Base-by-base conservation (phyloP, 2,113 vertebrate genomes). In the Tetrax tetrax region DNA sequence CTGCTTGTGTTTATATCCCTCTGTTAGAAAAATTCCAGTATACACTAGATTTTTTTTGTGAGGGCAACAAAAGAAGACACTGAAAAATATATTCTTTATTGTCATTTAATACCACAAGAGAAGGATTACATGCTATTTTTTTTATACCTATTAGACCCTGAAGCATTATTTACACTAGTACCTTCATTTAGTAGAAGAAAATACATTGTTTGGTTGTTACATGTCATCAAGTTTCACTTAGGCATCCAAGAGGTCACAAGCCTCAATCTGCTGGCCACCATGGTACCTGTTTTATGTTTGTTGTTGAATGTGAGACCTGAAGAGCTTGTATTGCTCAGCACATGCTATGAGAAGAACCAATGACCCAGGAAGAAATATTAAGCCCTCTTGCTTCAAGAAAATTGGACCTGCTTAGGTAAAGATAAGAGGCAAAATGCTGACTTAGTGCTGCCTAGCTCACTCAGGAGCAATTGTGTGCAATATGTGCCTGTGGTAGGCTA, bases 1-100 rank as follows among this genome's bases (percentile, higher is more conserved):
- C 81, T 81, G 70, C 81, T 79, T 65, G 53, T 89, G 81, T 91
- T 87, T 95, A 57, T 87, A 72, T 76, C 50, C 51, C 43, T 89
- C 86, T 54, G 35, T 87, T 92, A 87, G 61, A 84, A 57, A 38
- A 79, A 94, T 74, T 89, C 95, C 29, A 74, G 37, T 31, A 38
- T 63, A 47, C 18, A 33, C 61, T 90, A 69, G 41, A 41, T 68
- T 51, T 51, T 86, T 23, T 76, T 79, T 50, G n/a, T 70, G 59
- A 90, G 86, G 56, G 45, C 50, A 82, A 41, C 59, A 87, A 65
- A 84, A 78, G 41, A 59, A 69, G 70, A 69, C 33, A 12, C 23
- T 35, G 43, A 9, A 77, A 94, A 92, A 19, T 3, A 66, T 60
- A 68, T 41, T 71, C 33, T 86, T 72, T 77, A 53, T 38, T 95